These are phyloP conservation scores for Atta cephalotes DNA, from an alignment of 1,140 invertebrate species.

Conservation along the genomic window DNA sequence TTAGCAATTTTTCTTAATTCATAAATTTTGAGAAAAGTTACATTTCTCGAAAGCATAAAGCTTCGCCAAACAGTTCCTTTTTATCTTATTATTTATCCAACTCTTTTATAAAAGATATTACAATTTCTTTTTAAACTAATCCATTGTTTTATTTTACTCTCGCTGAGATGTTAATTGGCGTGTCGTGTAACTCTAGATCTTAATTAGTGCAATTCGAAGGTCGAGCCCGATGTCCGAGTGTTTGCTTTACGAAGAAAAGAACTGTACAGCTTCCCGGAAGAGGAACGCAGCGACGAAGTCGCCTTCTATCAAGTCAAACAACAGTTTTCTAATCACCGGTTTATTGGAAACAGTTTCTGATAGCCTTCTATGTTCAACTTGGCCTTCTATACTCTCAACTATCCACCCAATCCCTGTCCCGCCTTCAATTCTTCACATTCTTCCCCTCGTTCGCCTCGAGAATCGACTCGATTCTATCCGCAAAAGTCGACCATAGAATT, in stretches of 20 bases:
- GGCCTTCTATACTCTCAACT: slow-evolving; percentile 11
- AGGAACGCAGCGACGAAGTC: background rate
- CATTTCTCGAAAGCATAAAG: background rate
- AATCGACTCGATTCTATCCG: slow-evolving; percentile 62
- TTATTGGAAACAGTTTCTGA: slow-evolving; percentile 73
- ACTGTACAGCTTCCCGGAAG: background rate
- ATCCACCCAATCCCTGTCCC: slow-evolving; percentile 3
- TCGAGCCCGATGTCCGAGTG: background rate
- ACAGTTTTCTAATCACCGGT: slow-evolving; percentile 75
- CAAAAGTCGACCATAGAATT: slow-evolving; percentile 59
- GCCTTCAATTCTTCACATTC: slow-evolving; percentile 42
- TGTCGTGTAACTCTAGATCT: background rate
- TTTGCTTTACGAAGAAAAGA: background rate
- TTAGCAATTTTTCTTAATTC: background rate
- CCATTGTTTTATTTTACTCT: background rate
- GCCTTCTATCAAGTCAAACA: slow-evolving; percentile 57
- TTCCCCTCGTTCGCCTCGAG: slow-evolving; percentile 59
- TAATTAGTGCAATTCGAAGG: slow-evolving; percentile 5
- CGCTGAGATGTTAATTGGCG: background rate
- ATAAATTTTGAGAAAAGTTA: background rate
- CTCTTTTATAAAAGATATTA: background rate
- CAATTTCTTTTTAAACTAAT: background rate
- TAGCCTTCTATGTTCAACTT: slow-evolving; percentile 49
- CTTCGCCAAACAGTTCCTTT: background rate
- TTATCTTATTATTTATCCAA: background rate